Evolutionary conservation across 2,113 vertebrate genomes (phyloP), one percentile per base, ranked within the genome.

Genomic region (Sprattus sprattus): DNA sequence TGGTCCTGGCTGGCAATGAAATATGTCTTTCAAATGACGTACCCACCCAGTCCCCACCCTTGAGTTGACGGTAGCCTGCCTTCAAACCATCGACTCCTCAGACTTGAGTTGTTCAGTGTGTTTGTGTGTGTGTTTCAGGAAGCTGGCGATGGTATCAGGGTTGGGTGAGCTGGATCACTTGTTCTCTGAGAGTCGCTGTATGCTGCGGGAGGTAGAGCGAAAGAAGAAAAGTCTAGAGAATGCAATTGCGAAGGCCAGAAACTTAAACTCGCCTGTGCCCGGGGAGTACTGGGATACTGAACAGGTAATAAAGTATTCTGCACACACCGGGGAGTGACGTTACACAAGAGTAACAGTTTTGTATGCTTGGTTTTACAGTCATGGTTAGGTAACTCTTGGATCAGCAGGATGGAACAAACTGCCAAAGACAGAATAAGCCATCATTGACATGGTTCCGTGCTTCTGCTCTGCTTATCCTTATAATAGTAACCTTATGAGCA

Each of bases 91-190:
- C 39, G 39, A 39, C 39, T 39, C 39, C 39, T 39, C 39, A 39
- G 39, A 39, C 39, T 39, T 39, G 39, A 39, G 50, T 52, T 52
- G 15, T 20, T 57, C 16, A 18, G 9, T 67, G 0, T 54, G 45
- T 18, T 3, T 86, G 81, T 67, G 25, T 49, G 25, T 85, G 50
- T 82, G 46, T 81, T 85, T 13, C 25, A 78, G 71, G 71, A 78
- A 78, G 71, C 1, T 78, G 71, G 13, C 71, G 5, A 44, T 78
- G 71, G 11, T 39, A 10, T 32, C 71, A 39, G 25, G 28, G 13
- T 32, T 78, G 4, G 71, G 32, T 39, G 28, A 32, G 28, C 71
- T 78, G 71, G 71, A 39, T 16, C 71, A 39, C 32, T 78, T 10
- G 28, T 78, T 78, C 28, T 78, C 71, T 39, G 28, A 78, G 32